Evolutionary conservation across 2,113 vertebrate species (phyloP).

Genomic region (Mohoua ochrocephala): DNA sequence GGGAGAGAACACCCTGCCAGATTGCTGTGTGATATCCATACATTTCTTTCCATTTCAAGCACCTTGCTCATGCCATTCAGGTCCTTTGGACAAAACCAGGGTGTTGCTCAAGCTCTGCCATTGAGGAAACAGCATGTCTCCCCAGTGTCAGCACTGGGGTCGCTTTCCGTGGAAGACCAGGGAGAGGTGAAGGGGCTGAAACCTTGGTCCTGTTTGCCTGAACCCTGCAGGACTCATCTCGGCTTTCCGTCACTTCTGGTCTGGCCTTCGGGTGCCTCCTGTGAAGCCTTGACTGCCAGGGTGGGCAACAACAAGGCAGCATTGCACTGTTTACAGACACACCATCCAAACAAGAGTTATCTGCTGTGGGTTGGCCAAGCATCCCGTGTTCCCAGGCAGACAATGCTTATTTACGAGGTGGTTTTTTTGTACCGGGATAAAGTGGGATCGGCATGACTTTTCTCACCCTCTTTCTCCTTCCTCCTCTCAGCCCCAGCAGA

Average conservation of each 20-base stretch:
- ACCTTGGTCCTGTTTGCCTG: neutral
- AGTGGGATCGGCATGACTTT: neutral
- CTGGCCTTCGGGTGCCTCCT: neutral
- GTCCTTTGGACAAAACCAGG: neutral
- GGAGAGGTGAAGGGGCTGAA: neutral
- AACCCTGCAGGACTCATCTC: neutral
- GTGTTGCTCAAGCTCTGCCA: accelerated
- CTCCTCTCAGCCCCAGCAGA: conserved; percentile 85
- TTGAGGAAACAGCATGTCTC: neutral
- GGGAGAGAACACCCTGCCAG: neutral
- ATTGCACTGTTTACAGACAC: neutral
- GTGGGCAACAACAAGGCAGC: neutral
- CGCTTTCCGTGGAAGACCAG: neutral
- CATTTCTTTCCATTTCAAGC: neutral
- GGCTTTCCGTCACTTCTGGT: neutral
- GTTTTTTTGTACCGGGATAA: neutral
- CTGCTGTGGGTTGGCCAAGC: neutral
- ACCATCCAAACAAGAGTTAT: neutral
- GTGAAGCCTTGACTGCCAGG: neutral
- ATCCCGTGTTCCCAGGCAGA: neutral
- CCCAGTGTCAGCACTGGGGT: neutral
- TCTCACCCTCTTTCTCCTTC: neutral
- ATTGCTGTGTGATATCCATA: neutral
- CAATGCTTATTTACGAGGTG: accelerated
- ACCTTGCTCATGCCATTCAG: neutral